These are phyloP conservation scores for Microtus oregoni DNA, from an alignment of 2,113 vertebrate species.

Conservation along the genomic window DNA sequence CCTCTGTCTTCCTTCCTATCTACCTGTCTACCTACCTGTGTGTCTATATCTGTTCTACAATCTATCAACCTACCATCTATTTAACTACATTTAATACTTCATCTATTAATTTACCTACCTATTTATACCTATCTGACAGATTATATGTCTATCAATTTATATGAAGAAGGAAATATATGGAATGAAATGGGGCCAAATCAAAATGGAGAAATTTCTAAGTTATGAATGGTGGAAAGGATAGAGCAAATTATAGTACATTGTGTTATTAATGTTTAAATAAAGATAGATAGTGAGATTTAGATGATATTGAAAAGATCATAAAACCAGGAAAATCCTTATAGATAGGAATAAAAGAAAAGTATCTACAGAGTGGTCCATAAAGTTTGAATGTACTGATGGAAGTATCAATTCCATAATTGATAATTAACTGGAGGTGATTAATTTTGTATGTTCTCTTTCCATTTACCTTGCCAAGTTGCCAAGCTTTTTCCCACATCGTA, in stretches of 20 bases:
- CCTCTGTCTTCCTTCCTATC: neutral
- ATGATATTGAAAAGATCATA: neutral
- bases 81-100: neutral
- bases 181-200: neutral
- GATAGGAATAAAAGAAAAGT: neutral
- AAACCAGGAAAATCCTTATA: neutral
- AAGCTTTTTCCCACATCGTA: constrained; percentile 8
- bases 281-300: neutral
- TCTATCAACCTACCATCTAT: neutral
- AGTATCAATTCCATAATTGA: neutral
- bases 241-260: neutral
- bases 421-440: neutral
- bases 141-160: neutral
- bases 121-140: neutral
- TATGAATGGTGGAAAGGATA: neutral
- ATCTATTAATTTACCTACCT: neutral
- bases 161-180: neutral
- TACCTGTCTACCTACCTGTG: neutral
- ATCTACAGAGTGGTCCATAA: neutral
- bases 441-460: neutral
- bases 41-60: neutral
- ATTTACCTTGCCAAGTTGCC: neutral
- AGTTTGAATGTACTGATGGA: neutral
- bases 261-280: neutral
- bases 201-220: neutral